Evolutionary conservation across 2,888 invertebrate genomes (phyloP), one percentile per base, ranked within the genome.

Genomic region (Steromphala cineraria): DNA sequence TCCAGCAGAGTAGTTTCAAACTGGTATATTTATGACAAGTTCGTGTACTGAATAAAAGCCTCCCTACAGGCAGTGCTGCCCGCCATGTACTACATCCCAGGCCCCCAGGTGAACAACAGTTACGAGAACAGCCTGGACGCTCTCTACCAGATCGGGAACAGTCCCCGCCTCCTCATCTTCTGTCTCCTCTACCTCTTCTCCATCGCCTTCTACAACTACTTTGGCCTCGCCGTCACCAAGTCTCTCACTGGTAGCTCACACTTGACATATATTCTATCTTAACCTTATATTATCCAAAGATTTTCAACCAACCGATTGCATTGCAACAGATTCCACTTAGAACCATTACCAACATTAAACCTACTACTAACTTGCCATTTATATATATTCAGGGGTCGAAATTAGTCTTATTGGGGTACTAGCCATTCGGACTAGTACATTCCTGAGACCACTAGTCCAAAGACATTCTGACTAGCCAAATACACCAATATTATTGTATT

Each of bases 61-160:
- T 53, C 46, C 24, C 83, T 86, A 13, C 83, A 92, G 91, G 83
- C 85, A n/a, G 89, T 91, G 8, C 83, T 92, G 75, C 92, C 92
- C 13, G 89, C 87, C 1, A 90, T 92, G 91, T 91, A 91, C 81
- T 91, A 89, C 79, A 87, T 92, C 21, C 90, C 91, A 1, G 91
- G 91, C 2, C 76, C 84, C 36, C 90, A 89, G 78, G 86, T 90
- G n/a, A 86, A 90, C 77, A 87, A 88, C 67, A 89, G 87, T 77
- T 92, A 92, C 82, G 92, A 92, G 85, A 90, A 91, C 88, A 91
- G 90, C 74, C 53, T 92, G 2, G 92, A 92, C 84, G 92, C 91
- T n/a, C 79, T 92, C 77, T 90, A 89, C 67, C 92, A 92, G 86
- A 90, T 92, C 7, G 85, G 82, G 17, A 87, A 90, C 80, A 88